Conservation (phyloP, 2,888 invertebrate species). For the Hermaeophaga mercurialis region DNA sequence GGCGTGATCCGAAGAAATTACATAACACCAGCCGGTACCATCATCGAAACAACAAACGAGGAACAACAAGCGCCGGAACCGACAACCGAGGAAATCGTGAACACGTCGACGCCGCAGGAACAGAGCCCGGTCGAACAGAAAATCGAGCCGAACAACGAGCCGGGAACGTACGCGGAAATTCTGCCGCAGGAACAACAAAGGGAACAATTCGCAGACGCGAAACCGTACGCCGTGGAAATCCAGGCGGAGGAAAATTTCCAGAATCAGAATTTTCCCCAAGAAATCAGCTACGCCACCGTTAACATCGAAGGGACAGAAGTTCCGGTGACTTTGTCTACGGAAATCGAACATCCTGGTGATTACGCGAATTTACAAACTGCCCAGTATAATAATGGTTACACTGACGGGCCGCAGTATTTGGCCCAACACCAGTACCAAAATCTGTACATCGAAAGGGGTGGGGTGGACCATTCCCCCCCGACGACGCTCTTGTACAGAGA, state of each 20-base stretch:
- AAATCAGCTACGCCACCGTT: conserved; percentile 31
- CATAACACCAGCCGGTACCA: conserved; percentile 54
- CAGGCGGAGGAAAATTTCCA: conserved; percentile 25
- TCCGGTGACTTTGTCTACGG: conserved; percentile 26
- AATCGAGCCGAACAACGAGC: conserved; percentile 21
- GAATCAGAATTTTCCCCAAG: conserved; percentile 26
- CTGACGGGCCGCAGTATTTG: conserved; percentile 47
- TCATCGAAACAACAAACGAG: conserved; percentile 49
- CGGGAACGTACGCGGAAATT: conserved; percentile 23
- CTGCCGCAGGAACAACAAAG: conserved; percentile 12
- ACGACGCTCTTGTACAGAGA: conserved; percentile 62
- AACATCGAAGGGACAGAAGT: conserved; percentile 36
- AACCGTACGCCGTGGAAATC: conserved; percentile 27
- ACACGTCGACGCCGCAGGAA: conserved; percentile 40
- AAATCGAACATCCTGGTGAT: conserved; percentile 56
- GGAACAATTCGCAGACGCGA: conserved; percentile 27
- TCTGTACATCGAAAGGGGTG: conserved; percentile 40
- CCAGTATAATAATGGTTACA: conserved; percentile 51
- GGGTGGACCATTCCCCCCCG: conserved; percentile 61
- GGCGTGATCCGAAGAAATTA: conserved; percentile 48
- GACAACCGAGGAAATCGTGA: conserved; percentile 53
- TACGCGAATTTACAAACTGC: conserved; percentile 71
- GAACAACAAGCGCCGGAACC: conserved; percentile 44
- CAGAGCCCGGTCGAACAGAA: conserved; percentile 33
- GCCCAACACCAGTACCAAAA: conserved; percentile 48